A percentile compares a stretch with the other conserved stretches of the same genome.
phyloP scores from a whole-genome alignment of 1,140 invertebrate species.

The Daktulosphaira vitifoliae region DNA sequence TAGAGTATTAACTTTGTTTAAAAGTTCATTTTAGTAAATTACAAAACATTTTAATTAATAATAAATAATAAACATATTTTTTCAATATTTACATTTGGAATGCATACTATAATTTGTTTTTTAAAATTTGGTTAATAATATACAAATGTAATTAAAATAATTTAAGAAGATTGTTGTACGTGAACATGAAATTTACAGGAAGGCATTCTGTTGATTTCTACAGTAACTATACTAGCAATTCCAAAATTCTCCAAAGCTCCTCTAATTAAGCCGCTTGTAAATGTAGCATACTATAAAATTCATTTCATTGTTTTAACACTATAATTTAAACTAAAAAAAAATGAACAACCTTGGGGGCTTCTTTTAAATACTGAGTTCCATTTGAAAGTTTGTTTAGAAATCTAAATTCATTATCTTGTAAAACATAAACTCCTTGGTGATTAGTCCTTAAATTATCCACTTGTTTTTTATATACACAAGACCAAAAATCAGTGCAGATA shows the following conservation, averaged over 20 bases:
- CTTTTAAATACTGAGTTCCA: constrained; percentile 83
- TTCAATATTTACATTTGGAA: no score
- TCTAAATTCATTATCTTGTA: constrained; percentile 93
- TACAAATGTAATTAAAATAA: no score
- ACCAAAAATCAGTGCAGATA: constrained; percentile 98
- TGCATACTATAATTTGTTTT: no score
- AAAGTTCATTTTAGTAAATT: no score
- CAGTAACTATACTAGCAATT: constrained; percentile 86
- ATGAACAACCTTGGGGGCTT: constrained; percentile 64
- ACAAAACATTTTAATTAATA: no score
- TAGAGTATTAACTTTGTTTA: no score
- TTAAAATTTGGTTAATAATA: no score
- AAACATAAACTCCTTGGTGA: constrained; percentile 94
- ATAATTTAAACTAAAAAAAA: background rate
- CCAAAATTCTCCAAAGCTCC: constrained; percentile 91
- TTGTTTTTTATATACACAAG: constrained; percentile 91
- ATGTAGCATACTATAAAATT: constrained; percentile 72
- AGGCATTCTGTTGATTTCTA: constrained; percentile 86
- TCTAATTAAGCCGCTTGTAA: constrained; percentile 90
- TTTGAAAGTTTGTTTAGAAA: constrained; percentile 81
- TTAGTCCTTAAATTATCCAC: constrained; percentile 98
- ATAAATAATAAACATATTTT: no score
- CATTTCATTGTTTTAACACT: background rate
- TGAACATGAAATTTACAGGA: constrained; percentile 91
- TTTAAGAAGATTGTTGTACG: constrained; percentile 47